Base-by-base conservation (phyloP, 2,888 invertebrate species). In the Lampropteryx suffumata region DNA sequence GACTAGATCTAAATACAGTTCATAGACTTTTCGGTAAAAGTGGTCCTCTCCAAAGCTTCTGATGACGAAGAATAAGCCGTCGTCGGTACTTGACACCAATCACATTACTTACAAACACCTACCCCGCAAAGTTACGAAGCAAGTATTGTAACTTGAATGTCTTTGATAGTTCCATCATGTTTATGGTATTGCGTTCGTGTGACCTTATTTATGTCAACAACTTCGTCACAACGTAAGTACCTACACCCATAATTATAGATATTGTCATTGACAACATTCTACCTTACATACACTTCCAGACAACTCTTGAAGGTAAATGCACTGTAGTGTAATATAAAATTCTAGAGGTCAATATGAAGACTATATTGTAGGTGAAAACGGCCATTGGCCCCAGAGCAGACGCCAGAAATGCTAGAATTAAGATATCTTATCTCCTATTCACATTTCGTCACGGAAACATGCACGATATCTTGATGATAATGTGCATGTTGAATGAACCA, bases 401-500 rank as follows among this genome's bases (percentile, higher is more conserved):
- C 43, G 10, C 11, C 24, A 48, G 48, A 48, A 36, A 47, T 21
- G 9, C 17, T 26, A 9, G 28, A 28, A 30, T 34, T 43, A 39
- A 32, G 21, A 13, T 45, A 36, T 44, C 39, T 53, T 52, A 52
- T 52, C 52, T 13, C 6, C 33, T 2, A 28, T 29, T 43, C 33
- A 11, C 3, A 35, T 52, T 44, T 48, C 27, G 43, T 34, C 47
- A 46, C 35, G 40, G 48, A 48, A 21, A 36, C 34, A 28, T 27
- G 39, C 26, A 50, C 10, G 32, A 48, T 53, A 48, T 40, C 44
- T 43, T 32, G 40, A 28, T 40, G 43, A 43, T 43, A 33, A 40
- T 47, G 48, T 34, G 43, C 47, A 37, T 24, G n/a, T 29, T 39
- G 4, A 11, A 30, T 44, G 52, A 44, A 47, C 39, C 47, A 53